Percentiles rank a stretch among this genome's conserved stretches.
These are phyloP conservation scores for Pogonophryne albipinna DNA, from an alignment of 2,797 vertebrate genomes.

Conservation along the genomic window DNA sequence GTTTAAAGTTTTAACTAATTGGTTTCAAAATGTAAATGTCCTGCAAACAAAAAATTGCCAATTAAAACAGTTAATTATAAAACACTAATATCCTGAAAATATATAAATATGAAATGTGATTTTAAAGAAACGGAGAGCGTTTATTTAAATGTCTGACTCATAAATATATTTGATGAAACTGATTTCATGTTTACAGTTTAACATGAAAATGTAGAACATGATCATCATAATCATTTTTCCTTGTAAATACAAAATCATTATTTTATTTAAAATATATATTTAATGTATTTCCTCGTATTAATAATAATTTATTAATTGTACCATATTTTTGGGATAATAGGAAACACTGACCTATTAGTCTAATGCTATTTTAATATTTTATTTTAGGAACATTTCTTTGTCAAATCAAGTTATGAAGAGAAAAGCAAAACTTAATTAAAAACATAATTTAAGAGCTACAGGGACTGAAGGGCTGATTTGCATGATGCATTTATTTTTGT, in stretches of 20 bases:
- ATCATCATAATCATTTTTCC: neutral
- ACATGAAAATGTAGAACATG: neutral
- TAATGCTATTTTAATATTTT: slow-evolving; percentile 9
- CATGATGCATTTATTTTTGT: slow-evolving; percentile 10
- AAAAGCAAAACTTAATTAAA: neutral
- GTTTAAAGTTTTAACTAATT: neutral
- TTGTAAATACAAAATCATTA: neutral
- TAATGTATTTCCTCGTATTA: neutral
- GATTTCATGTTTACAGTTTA: neutral
- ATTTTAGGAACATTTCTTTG: neutral
- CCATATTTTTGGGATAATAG: neutral
- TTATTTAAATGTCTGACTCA: neutral
- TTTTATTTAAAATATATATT: neutral
- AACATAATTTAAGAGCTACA: neutral
- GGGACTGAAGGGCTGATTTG: slow-evolving; percentile 3
- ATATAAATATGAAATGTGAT: neutral
- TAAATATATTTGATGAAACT: neutral
- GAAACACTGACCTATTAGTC: neutral
- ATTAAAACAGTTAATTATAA: neutral
- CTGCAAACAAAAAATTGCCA: neutral
- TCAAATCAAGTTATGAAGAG: neutral
- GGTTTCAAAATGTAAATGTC: neutral
- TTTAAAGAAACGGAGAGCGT: neutral
- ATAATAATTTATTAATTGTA: neutral
- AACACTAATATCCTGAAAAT: neutral